Percentiles rank a stretch among this genome's conserved stretches.
Conservation (phyloP, 1,140 invertebrate species). For the Holotrichia oblita region DNA sequence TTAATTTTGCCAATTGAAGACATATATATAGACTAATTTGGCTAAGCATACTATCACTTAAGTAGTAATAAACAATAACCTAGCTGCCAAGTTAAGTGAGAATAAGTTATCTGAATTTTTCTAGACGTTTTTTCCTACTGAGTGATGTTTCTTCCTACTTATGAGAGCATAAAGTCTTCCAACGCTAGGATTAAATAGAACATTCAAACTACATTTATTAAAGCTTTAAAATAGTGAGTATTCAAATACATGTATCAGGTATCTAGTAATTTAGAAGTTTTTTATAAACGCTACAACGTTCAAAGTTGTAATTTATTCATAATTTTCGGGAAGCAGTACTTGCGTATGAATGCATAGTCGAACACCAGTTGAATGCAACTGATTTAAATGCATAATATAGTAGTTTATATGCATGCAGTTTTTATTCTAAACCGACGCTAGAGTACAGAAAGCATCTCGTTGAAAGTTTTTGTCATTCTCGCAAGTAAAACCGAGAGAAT, state of each 20-base stretch:
- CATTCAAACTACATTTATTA: neutral
- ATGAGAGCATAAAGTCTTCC: neutral
- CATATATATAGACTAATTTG: no score
- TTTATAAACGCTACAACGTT: neutral
- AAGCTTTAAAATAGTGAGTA: neutral
- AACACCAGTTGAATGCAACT: neutral
- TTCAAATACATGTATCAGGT: neutral
- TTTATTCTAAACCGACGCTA: neutral
- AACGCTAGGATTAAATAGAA: neutral
- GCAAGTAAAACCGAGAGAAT: neutral
- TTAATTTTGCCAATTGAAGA: no score
- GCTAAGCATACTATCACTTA: no score
- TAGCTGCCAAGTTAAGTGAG: no score
- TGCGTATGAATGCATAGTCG: neutral
- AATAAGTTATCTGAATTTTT: no score
- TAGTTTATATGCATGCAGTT: neutral
- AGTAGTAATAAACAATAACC: no score
- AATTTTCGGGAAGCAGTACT: neutral
- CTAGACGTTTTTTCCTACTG: no score
- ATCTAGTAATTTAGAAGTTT: neutral
- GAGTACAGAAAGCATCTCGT: neutral
- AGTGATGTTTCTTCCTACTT: no score
- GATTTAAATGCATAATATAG: slow-evolving; percentile 1
- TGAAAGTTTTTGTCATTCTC: neutral
- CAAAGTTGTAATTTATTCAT: neutral